Evolutionary conservation across 2,888 invertebrate genomes (phyloP).

Genomic region (Boloria selene): DNA sequence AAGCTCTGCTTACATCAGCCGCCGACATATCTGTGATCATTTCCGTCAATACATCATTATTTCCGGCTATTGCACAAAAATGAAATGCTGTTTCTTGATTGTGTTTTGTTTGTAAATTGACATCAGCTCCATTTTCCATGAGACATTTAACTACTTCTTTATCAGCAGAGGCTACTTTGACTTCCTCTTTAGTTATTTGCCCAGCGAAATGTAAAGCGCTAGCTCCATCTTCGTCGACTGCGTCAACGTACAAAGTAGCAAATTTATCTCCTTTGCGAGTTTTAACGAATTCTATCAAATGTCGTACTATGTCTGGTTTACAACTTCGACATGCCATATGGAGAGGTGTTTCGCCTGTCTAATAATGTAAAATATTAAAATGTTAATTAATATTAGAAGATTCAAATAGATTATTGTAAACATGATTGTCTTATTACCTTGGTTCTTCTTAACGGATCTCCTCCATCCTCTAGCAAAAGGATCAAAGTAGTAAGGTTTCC

Average conservation of each 20-base stretch:
- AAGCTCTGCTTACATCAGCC: conserved; percentile 94
- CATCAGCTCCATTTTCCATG: conserved; percentile 95
- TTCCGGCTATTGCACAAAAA: conserved; percentile 96
- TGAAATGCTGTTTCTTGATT: conserved; percentile 97
- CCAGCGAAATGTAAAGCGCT: conserved; percentile 97
- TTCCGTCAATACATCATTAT: conserved; percentile 96
- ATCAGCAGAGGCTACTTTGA: conserved; percentile 87
- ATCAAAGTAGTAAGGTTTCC: conserved; percentile 94
- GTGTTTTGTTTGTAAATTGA: conserved; percentile 91
- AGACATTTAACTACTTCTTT: conserved; percentile 94
- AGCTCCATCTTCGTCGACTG: conserved; percentile 95
- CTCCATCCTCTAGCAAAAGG: conserved; percentile 95
- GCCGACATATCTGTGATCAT: conserved; percentile 96
- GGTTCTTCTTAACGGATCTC: conserved; percentile 95
- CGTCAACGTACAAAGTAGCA: conserved; percentile 93
- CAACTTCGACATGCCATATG: conserved; percentile 96
- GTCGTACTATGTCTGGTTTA: conserved; percentile 91
- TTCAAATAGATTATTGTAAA: neutral
- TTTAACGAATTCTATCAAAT: conserved; percentile 92
- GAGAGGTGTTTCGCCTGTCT: conserved; percentile 97
- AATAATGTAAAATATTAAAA: neutral
- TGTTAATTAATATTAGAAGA: neutral
- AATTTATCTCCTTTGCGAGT: conserved; percentile 88
- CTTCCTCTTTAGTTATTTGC: conserved; percentile 92
- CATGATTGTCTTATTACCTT: conserved; percentile 83